Percentiles rank a stretch among this genome's conserved stretches.
phyloP scores from a whole-genome alignment of 2,113 vertebrate species.

The Ochotona princeps region DNA sequence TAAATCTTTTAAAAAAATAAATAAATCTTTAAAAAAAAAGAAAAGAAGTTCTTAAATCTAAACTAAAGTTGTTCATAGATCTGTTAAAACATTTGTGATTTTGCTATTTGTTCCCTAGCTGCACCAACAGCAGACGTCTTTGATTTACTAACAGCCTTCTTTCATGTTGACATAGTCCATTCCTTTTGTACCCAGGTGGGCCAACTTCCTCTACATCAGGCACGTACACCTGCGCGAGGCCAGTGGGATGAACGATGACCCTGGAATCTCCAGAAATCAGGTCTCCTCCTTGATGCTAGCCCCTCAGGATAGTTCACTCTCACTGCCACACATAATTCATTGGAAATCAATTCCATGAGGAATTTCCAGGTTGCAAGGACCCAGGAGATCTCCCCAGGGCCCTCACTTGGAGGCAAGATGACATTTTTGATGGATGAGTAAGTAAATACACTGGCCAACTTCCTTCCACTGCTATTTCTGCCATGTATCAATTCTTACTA shows the following conservation, averaged over 20 bases:
- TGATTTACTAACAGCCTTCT: not conserved
- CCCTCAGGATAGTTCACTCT: not conserved
- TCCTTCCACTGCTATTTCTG: not conserved
- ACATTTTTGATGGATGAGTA: not conserved
- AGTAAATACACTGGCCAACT: not conserved
- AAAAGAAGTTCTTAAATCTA: not conserved
- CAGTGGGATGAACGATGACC: not conserved
- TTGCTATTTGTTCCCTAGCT: not conserved
- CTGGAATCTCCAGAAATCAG: not conserved
- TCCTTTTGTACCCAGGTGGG: not conserved
- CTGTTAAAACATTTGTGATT: not conserved
- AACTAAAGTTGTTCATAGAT: not conserved
- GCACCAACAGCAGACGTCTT: not conserved
- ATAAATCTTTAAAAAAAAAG: too few species aligned
- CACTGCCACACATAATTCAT: not conserved
- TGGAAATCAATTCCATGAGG: not conserved
- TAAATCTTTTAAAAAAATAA: too few species aligned
- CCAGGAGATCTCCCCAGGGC: not conserved
- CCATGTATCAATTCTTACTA: not conserved
- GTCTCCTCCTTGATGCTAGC: too few species aligned
- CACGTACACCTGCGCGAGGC: not conserved
- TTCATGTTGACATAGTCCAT: not conserved
- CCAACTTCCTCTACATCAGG: not conserved
- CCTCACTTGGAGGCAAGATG: not conserved
- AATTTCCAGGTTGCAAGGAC: not conserved